Evolutionary conservation across 2,888 invertebrate species (phyloP).

Genomic region (Pachymerium ferrugineum): DNA sequence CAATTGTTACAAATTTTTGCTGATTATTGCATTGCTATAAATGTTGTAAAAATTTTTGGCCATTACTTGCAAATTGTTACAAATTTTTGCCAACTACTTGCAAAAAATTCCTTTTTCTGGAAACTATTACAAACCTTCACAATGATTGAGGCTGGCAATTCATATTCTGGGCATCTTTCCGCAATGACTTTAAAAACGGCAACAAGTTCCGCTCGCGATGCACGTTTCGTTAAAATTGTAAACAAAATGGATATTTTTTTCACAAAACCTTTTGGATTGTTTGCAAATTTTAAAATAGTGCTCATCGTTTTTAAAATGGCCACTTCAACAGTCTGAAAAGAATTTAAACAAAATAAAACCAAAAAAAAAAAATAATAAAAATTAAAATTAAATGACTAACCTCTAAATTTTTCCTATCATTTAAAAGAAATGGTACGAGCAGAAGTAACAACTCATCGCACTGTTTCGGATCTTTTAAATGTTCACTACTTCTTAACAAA

Average conservation of each 20-base stretch:
- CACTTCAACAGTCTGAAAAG: neutral
- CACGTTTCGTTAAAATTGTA: constrained; percentile 46
- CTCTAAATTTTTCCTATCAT: neutral
- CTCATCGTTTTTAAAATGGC: neutral
- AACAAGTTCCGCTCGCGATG: constrained; percentile 63
- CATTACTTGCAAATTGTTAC: too few relatives aligned
- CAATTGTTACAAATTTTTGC: too few relatives aligned
- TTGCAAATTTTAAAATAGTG: neutral
- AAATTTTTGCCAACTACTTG: too few relatives aligned
- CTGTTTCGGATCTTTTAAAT: constrained; percentile 24
- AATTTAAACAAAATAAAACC: neutral
- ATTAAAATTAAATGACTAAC: neutral
- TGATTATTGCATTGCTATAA: too few relatives aligned
- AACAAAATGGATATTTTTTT: constrained; percentile 45
- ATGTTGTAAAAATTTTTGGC: too few relatives aligned
- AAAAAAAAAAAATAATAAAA: neutral
- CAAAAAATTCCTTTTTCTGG: neutral
- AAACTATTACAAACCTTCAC: neutral
- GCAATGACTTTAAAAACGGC: constrained; percentile 58
- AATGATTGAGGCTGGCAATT: constrained; percentile 37
- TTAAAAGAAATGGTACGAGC: constrained; percentile 32
- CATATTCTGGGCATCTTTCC: constrained; percentile 39
- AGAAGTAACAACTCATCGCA: constrained; percentile 11
- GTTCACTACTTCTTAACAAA: constrained; percentile 32
- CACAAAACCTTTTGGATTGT: neutral